phyloP scores from a whole-genome alignment of 2,888 invertebrate genomes.

The Drosophila paranaensis region DNA sequence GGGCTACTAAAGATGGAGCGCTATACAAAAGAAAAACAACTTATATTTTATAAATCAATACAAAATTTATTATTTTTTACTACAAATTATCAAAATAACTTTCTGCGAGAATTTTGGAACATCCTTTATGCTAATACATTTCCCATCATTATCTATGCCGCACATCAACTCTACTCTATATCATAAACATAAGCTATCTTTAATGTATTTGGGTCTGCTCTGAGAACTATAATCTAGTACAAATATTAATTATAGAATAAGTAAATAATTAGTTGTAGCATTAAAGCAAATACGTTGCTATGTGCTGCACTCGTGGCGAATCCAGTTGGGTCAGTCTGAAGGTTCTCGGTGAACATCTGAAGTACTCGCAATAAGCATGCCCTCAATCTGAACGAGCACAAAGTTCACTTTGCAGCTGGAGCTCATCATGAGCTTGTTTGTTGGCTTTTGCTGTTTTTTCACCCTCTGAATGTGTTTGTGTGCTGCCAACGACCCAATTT shows the following conservation, averaged over 20 bases:
- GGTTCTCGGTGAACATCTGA: background rate
- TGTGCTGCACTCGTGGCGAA: background rate
- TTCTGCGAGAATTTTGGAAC: too few species aligned
- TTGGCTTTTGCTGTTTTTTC: slow-evolving; percentile 18
- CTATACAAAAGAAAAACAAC: too few species aligned
- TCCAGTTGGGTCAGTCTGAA: background rate
- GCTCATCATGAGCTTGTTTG: slow-evolving; percentile 31
- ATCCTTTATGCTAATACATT: too few species aligned
- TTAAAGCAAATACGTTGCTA: background rate
- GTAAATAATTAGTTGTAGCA: background rate
- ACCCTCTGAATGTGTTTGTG: slow-evolving; percentile 15
- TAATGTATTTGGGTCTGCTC: background rate
- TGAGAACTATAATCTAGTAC: too few species aligned
- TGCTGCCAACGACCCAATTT: slow-evolving; percentile 64
- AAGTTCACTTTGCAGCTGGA: slow-evolving; percentile 23
- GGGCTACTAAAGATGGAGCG: too few species aligned
- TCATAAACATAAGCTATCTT: too few species aligned
- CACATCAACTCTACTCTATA: too few species aligned
- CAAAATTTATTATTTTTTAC: too few species aligned
- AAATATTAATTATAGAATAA: background rate
- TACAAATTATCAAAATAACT: too few species aligned
- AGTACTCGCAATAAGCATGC: slow-evolving; percentile 31
- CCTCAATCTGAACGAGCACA: slow-evolving; percentile 30
- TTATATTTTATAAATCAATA: too few species aligned
- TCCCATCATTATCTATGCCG: too few species aligned